A percentile compares a stretch with the other conserved stretches of the same genome.
phyloP scores from a whole-genome alignment of 2,888 invertebrate genomes.

The Lymantria monacha region DNA sequence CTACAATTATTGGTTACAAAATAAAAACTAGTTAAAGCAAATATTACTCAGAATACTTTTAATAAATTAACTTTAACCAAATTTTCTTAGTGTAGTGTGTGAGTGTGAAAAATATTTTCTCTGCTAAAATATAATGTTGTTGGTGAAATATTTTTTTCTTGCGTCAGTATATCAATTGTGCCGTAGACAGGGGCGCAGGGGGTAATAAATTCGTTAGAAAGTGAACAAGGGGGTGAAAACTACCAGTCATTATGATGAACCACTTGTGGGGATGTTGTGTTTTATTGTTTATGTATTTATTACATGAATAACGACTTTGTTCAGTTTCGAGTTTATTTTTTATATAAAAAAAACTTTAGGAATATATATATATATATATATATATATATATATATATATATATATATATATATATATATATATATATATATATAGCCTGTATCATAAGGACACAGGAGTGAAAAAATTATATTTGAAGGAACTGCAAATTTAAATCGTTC shows the following conservation, averaged over 20 bases:
- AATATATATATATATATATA: no score
- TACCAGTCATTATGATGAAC: conserved; percentile 54
- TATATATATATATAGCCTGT: no score
- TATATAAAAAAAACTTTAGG: neutral
- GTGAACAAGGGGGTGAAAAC: conserved; percentile 53
- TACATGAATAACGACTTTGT: conserved; percentile 2
- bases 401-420: no score
- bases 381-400: no score
- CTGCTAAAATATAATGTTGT: conserved; percentile 1
- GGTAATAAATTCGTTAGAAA: conserved; percentile 54
- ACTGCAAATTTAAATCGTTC: no score
- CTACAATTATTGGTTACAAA: no score
- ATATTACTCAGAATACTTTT: no score
- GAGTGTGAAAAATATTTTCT: neutral
- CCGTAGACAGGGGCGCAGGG: conserved; percentile 18
- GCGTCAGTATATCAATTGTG: conserved; percentile 30
- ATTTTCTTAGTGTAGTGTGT: neutral
- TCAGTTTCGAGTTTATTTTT: neutral
- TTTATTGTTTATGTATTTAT: conserved; percentile 22
- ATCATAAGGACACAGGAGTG: no score
- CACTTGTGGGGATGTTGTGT: conserved; percentile 18
- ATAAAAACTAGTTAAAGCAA: no score
- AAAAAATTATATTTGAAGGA: no score
- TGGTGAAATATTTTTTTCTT: conserved; percentile 11
- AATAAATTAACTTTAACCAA: no score